phyloP scores from a whole-genome alignment of 2,888 invertebrate species.

The Pyrocoelia pectoralis region DNA sequence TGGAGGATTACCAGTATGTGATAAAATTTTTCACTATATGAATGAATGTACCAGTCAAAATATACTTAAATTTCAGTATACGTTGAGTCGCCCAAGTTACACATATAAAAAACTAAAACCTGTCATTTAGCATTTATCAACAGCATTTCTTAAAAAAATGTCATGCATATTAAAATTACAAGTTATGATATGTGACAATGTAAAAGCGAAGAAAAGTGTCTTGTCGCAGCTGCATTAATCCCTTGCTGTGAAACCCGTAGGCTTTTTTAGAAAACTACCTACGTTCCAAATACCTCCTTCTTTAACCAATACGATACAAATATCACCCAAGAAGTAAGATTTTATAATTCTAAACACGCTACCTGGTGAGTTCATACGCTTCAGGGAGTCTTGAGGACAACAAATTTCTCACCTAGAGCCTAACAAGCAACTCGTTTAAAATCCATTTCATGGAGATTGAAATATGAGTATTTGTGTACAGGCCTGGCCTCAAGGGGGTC shows the following conservation, averaged over 20 bases:
- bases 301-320: conserved; percentile 20
- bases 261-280: conserved; percentile 42
- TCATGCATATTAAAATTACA: conserved; percentile 58
- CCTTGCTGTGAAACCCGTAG: conserved; percentile 52
- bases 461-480: conserved; percentile 57
- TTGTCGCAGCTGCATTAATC: conserved; percentile 56
- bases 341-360: conserved; percentile 47
- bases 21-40: conserved; percentile 36
- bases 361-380: conserved; percentile 50
- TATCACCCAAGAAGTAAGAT: conserved; percentile 15
- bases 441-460: conserved; percentile 58
- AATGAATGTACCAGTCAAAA: conserved; percentile 40
- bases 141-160: conserved; percentile 46
- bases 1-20: conserved; percentile 28
- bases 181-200: conserved; percentile 60
- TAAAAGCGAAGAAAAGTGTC: conserved; percentile 53
- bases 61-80: conserved; percentile 45
- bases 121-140: conserved; percentile 56
- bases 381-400: conserved; percentile 58
- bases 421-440: conserved; percentile 59
- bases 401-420: conserved; percentile 61
- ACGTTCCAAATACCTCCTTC: conserved; percentile 13
- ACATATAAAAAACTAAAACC: conserved; percentile 40
- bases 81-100: conserved; percentile 42
- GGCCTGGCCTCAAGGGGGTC: conserved; percentile 53